Evolutionary conservation across 1,140 invertebrate species (phyloP).

Genomic region (Himalopsyche phryganea): DNA sequence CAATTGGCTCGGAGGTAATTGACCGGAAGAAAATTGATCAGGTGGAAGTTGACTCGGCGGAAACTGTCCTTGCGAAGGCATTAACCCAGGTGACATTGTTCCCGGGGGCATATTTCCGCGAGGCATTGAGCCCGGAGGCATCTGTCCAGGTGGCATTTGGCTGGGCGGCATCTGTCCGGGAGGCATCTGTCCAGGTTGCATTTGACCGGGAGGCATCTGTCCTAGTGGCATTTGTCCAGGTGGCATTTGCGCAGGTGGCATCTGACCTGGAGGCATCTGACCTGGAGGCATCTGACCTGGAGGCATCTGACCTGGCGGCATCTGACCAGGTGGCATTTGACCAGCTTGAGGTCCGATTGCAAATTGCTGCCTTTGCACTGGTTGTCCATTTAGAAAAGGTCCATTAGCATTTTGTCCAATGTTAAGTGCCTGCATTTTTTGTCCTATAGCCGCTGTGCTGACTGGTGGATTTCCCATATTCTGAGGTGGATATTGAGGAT

Average conservation of each 20-base stretch:
- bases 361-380: constrained; percentile 2
- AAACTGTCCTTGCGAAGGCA: constrained; percentile 27
- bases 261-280: constrained; percentile 24
- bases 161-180: constrained; percentile 38
- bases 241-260: constrained; percentile 7
- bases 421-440: constrained; percentile 49
- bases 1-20: constrained; percentile 22
- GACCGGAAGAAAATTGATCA: constrained; percentile 23
- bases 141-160: constrained; percentile 35
- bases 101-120: constrained; percentile 17
- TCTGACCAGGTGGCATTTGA: constrained; percentile 14
- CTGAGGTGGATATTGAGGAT: constrained; percentile 34
- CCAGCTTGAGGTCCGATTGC: constrained; percentile 1
- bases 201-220: constrained; percentile 12
- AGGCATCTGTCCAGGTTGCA: constrained; percentile 34
- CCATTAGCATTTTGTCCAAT: constrained; percentile 38
- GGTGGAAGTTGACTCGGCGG: constrained; percentile 5
- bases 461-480: constrained; percentile 37
- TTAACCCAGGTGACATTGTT: constrained; percentile 2
- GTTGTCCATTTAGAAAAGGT: constrained; percentile 21
- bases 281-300: constrained; percentile 20
- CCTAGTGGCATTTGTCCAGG: constrained; percentile 12
- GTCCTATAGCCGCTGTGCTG: constrained; percentile 4
- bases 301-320: constrained; percentile 30
- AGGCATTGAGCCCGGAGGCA: constrained; percentile 17